Percentiles rank a stretch among this genome's conserved stretches.
Evolutionary conservation across 2,797 vertebrate genomes (phyloP).

Genomic region (Alauda arvensis): DNA sequence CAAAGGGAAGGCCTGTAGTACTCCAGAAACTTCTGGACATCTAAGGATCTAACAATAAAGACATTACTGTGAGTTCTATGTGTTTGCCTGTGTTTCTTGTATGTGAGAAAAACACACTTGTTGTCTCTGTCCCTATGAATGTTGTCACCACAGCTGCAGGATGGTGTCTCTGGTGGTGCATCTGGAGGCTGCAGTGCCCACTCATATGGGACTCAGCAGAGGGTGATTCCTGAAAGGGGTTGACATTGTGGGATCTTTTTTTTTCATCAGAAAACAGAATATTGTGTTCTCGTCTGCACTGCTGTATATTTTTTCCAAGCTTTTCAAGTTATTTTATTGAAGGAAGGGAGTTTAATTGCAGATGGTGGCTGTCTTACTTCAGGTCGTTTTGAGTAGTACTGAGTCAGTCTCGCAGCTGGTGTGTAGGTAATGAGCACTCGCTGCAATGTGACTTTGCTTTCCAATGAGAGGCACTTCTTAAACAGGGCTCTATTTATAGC

Average conservation of each 20-base stretch:
- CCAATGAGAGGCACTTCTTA: background rate
- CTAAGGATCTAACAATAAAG: conserved; percentile 47
- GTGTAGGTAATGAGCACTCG: background rate
- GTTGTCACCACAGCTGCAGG: background rate
- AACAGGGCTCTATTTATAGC: background rate
- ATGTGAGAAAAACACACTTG: background rate
- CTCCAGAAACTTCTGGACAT: background rate
- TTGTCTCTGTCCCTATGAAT: background rate
- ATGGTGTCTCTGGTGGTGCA: background rate
- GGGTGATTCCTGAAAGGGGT: background rate
- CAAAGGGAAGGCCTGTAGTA: background rate
- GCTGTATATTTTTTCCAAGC: background rate
- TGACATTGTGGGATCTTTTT: background rate
- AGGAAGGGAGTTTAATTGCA: background rate
- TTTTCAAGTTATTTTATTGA: background rate
- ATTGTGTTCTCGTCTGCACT: background rate
- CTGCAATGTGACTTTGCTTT: background rate
- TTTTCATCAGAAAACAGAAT: background rate
- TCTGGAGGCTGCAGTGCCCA: background rate
- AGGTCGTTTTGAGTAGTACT: background rate
- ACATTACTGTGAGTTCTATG: background rate
- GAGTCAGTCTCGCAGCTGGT: background rate
- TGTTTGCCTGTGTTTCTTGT: conserved; percentile 9
- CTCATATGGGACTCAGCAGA: background rate
- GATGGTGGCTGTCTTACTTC: background rate